Evolutionary conservation across 2,113 vertebrate species (phyloP), one percentile per base, ranked within the genome.

Genomic region (Cryptoleucopteryx plumbea): DNA sequence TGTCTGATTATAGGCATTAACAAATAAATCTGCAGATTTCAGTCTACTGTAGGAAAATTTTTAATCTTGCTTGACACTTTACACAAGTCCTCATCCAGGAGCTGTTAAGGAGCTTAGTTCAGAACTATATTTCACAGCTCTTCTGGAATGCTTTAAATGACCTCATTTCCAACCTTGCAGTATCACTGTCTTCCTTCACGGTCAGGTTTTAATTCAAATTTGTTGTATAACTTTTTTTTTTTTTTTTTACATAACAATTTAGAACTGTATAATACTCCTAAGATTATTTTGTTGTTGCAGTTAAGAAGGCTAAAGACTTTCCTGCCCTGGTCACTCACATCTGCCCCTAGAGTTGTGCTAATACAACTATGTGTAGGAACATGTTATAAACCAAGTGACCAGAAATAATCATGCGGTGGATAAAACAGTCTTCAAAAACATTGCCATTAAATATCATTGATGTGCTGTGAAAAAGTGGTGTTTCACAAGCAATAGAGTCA

Each of bases 61-160:
- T 90, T 96, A 93, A 97, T 97, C 92, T 94, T 86, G 12, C 77
- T 73, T 93, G 94, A 95, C 86, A 55, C 68, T 83, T 95, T 71
- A 82, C 62, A 77, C 34, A 52, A 94, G 56, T 48, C 62, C 18
- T 94, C 50, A 62, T 66, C n/a, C 43, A 94, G 88, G 70, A 88
- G 42, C 63, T 67, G 52, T 77, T 86, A 84, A 92, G 71, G n/a
- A 87, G 65, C 82, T 97, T 97, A 97, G 62, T 53, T 95, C 58
- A 93, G 86, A 93, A 71, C 63, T n/a, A 4, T 58, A 50, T 84
- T 96, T 94, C 84, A 79, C 72, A 85, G 86, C 34, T 93, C 15
- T 77, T 92, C 68, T 86, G 67, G 34, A 86, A 85, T 23, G 62
- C 71, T 88, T 94, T 86, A 50, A 75, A 88, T 74, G 61, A 94